phyloP scores from a whole-genome alignment of 2,113 vertebrate species.

The Zosterops borbonicus region DNA sequence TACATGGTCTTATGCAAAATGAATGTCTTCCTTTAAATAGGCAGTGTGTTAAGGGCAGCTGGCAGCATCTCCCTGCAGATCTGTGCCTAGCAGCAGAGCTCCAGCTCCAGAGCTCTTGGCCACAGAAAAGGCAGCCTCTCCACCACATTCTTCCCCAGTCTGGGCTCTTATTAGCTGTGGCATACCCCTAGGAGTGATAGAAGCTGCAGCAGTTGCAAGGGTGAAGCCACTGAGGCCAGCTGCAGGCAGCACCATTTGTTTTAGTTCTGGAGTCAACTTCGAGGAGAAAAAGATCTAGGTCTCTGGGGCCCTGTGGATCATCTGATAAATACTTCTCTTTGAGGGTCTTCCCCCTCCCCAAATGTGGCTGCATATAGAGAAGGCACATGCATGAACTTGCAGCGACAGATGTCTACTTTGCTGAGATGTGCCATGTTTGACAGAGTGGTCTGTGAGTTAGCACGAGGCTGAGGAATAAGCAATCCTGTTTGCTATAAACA shows the following conservation, averaged over 20 bases:
- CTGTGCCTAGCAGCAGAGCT: fast-evolving
- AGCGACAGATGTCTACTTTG: neutral
- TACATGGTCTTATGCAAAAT: neutral
- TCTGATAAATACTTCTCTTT: constrained; percentile 27
- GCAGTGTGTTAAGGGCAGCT: fast-evolving
- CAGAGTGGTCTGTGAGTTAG: neutral
- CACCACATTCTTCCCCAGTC: fast-evolving
- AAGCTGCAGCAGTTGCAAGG: neutral
- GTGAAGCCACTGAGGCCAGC: fast-evolving
- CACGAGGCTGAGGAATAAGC: constrained; percentile 28
- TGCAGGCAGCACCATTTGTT: neutral
- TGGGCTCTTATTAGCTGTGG: neutral
- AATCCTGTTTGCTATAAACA: constrained; percentile 55
- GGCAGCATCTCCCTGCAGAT: neutral
- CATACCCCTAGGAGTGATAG: neutral
- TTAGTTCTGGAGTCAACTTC: neutral
- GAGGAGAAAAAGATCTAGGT: neutral
- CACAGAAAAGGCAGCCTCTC: fast-evolving
- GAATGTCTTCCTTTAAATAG: fast-evolving
- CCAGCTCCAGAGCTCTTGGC: neutral
- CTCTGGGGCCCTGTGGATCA: neutral
- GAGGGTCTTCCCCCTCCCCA: neutral
- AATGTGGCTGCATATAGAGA: neutral
- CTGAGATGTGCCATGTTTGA: neutral
- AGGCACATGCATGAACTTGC: neutral